These are phyloP conservation scores for Picus viridis DNA, from an alignment of 2,797 vertebrate genomes.

Conservation along the genomic window DNA sequence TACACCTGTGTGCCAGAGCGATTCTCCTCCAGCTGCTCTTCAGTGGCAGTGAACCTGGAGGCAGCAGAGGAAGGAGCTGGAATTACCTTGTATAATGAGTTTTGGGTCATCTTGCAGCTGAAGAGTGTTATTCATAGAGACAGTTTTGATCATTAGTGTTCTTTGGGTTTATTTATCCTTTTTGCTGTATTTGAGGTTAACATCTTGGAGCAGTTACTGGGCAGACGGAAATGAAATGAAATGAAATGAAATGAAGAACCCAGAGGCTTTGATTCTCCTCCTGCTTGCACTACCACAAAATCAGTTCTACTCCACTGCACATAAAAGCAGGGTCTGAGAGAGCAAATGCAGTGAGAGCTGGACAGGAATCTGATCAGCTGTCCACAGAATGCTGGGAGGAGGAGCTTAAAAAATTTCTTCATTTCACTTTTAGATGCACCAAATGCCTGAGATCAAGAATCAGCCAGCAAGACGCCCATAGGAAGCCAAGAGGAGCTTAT, in stretches of 20 bases:
- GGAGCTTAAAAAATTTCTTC: not conserved
- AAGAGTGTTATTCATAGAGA: not conserved
- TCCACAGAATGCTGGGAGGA: not conserved
- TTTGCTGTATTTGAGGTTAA: not conserved
- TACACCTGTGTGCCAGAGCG: too few species aligned
- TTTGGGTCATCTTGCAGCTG: not conserved
- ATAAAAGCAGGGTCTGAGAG: not conserved
- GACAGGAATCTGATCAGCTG: not conserved
- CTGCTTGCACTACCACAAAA: not conserved
- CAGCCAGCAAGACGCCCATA: not conserved
- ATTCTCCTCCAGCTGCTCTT: not conserved
- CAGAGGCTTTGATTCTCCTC: not conserved
- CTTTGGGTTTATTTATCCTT: not conserved
- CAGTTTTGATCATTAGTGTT: not conserved
- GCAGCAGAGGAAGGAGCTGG: not conserved
- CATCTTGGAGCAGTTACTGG: not conserved
- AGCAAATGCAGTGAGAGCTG: not conserved
- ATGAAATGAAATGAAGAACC: not conserved
- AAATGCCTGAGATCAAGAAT: not conserved
- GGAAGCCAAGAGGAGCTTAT: not conserved
- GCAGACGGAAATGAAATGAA: not conserved
- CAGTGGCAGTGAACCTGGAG: not conserved
- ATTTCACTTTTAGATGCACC: not conserved
- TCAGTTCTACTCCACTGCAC: not conserved
- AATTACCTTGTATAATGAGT: not conserved